Base-by-base conservation (phyloP, 2,797 vertebrate species). In the Brotula barbata region DNA sequence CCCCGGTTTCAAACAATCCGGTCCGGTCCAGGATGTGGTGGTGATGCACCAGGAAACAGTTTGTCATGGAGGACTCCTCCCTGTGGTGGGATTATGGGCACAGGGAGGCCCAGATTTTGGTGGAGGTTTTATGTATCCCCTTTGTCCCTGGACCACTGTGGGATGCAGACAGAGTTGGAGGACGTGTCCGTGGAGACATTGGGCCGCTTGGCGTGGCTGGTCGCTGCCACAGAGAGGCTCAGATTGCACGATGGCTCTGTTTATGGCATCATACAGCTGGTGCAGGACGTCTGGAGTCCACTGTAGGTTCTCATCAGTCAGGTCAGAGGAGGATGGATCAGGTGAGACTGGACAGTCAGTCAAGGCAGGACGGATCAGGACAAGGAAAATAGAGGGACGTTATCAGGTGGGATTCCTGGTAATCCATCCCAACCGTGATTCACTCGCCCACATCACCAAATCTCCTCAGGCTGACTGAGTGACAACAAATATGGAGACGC, bases 341-440 rank as follows among this genome's bases (percentile, higher is more conserved):
- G 43, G 64, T 58, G 3, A 11, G 45, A 52, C 23, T 54, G 23
- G 53, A 60, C 48, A 57, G 44, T 53, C 59, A 49, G 51, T 58
- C 13, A 36, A 61, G 11, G 16, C 20, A 46, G 28, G 31, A 52
- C 15, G 31, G 6, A 54, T 41, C 7, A 12, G 22, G 25, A 21
- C 23, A 58, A 56, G 59, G 73, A 53, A 23, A 70, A 23, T 21
- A 22, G 12, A 46, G 20, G 23, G 14, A 8, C 13, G 21, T 1
- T 28, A 47, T 19, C 15, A 43, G 60, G 66, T 33, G 39, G 16
- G 2, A 59, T 25, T 47, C 15, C 21, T 23, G 31, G 55, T 63
- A n/a, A 63, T 70, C 63, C 28, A 43, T 58, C 40, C 48, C 52
- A 11, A n/a, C 59, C 34, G 46, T 71, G 80, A 58, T 75, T 70